A percentile compares a stretch with the other conserved stretches of the same genome.
Evolutionary conservation across 2,888 invertebrate genomes (phyloP).

Genomic region (Xestia ashworthii): DNA sequence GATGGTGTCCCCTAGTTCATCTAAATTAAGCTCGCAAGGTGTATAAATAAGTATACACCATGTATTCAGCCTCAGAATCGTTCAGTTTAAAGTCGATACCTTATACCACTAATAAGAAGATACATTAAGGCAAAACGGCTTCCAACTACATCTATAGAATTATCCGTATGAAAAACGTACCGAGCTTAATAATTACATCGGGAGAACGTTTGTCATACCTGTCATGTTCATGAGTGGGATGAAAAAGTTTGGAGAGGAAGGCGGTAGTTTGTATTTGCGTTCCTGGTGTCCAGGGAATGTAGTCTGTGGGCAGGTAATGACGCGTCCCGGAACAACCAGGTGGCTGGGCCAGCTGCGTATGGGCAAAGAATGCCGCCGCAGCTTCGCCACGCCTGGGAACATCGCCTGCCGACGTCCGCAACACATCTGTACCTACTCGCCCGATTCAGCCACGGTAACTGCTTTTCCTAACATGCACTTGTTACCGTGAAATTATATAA

Average conservation of each 20-base stretch:
- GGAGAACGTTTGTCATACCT: slow-evolving; percentile 71
- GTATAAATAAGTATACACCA: slow-evolving; percentile 19
- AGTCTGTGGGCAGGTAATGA: slow-evolving; percentile 77
- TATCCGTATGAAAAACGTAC: slow-evolving; percentile 69
- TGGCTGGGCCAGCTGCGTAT: slow-evolving; percentile 81
- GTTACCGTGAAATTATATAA: slow-evolving; percentile 63
- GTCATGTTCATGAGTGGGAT: slow-evolving; percentile 70
- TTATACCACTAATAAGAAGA: slow-evolving; percentile 49
- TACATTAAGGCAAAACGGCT: slow-evolving; percentile 56
- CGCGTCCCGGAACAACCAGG: slow-evolving; percentile 86
- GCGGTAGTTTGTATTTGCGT: slow-evolving; percentile 82
- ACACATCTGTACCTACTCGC: slow-evolving; percentile 78
- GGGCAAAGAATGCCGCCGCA: slow-evolving; percentile 86
- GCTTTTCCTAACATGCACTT: slow-evolving; percentile 72
- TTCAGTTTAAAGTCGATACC: slow-evolving; percentile 36
- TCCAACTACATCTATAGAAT: slow-evolving; percentile 65
- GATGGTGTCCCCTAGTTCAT: not conserved
- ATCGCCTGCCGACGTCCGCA: slow-evolving; percentile 68
- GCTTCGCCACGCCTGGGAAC: slow-evolving; percentile 83
- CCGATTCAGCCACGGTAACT: slow-evolving; percentile 77
- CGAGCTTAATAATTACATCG: slow-evolving; percentile 71
- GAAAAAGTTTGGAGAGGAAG: slow-evolving; percentile 82
- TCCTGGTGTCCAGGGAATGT: slow-evolving; percentile 83
- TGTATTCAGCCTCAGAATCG: slow-evolving; percentile 28
- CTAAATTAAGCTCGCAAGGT: slow-evolving; percentile 6